Percentiles rank a stretch among this genome's conserved stretches.
These are phyloP conservation scores for Macrophya alboannulata DNA, from an alignment of 2,888 invertebrate species.

Conservation along the genomic window DNA sequence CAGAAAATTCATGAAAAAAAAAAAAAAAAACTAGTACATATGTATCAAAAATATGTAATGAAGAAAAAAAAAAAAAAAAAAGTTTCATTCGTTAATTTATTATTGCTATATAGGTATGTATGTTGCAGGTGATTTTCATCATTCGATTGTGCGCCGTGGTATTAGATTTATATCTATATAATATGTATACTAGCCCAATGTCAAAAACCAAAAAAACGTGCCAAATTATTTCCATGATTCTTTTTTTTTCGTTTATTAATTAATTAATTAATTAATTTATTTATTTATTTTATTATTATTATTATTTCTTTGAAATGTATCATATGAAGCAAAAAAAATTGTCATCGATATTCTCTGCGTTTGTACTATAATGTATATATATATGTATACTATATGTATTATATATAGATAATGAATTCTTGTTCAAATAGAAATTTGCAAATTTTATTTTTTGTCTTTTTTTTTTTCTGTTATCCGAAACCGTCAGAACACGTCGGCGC, in stretches of 20 bases:
- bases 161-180: slow-evolving; percentile 1
- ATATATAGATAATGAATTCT: background rate
- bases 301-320: background rate
- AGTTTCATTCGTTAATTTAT: slow-evolving; percentile 17
- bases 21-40: background rate
- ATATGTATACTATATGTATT: background rate
- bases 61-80: slow-evolving; percentile 1
- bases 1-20: slow-evolving; percentile 8
- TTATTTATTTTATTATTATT: too few species aligned
- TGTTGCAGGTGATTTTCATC: slow-evolving; percentile 38
- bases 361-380: background rate
- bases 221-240: slow-evolving; percentile 14
- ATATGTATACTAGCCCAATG: slow-evolving; percentile 11
- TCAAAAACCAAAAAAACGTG: slow-evolving; percentile 50
- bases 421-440: background rate
- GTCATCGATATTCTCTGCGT: background rate
- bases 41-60: too few species aligned
- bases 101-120: slow-evolving; percentile 1
- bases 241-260: background rate
- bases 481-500: background rate
- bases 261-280: too few species aligned
- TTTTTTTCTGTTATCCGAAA: background rate
- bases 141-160: slow-evolving; percentile 39
- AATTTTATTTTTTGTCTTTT: too few species aligned
- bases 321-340: background rate